Evolutionary conservation across 1,140 invertebrate species (phyloP), one percentile per base, ranked within the genome.

Genomic region (Euwallacea similis): DNA sequence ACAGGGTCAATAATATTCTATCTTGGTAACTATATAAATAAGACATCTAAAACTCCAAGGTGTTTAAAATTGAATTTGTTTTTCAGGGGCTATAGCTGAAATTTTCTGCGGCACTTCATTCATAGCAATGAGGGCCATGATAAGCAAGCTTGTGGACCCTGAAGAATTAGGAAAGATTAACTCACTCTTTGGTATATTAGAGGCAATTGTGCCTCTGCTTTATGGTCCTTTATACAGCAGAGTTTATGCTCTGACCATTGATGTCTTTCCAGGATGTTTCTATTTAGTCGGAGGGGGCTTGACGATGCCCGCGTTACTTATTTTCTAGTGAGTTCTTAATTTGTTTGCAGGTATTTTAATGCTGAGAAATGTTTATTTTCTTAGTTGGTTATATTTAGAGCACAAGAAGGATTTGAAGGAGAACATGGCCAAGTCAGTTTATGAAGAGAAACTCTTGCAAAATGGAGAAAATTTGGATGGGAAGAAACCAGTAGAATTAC

Each of bases 171-270:
- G 91, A 41, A 92, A 93, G 83, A 89, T 93, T 7, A 92, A 92
- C 77, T 93, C 91, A 0, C 81, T 93, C 46, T 91, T 92, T 71
- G 91, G 91, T 0, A 84, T 92, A 11, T 90, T 88, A n/a, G 91
- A 93, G 80, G 90, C 91, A 0, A 83, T 92, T 68, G 91, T 91
- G 86, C 91, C 91, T 2, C 81, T 93, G 42, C 84, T 92, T 10
- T 92, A 91, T 81, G 90, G 88, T 0, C 91, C 91, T 0, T 90
- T 93, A 87, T 92, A 93, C 76, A 91, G 89, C 42, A 85, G 86
- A 0, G 79, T 92, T 7, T 93, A 93, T 77, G 86, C 86, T 8
- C 83, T 87, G 0, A 93, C 91, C 0, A 85, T 93, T 71, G 83
- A 89, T 47, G 86, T 84, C 0, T 86, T 93, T 74, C 91, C 92